Conservation (phyloP, 2,888 invertebrate genomes). For the Dermolepida albohirtum region DNA sequence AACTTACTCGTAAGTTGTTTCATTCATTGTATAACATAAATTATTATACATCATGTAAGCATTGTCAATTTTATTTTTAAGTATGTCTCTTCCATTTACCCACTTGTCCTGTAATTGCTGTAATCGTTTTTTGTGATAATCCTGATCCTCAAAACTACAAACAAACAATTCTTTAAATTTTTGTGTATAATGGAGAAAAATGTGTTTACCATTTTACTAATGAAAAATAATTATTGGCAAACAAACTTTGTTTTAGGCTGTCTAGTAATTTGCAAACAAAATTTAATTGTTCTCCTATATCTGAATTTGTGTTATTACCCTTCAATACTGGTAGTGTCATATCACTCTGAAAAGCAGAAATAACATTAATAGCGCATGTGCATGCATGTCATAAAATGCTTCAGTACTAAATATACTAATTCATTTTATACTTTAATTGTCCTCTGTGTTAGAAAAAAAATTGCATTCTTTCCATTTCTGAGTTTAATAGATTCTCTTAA, state of each 20-base stretch:
- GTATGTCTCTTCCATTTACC: constrained; percentile 52
- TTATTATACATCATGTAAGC: constrained; percentile 52
- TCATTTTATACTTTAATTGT: no score
- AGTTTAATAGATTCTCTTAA: no score
- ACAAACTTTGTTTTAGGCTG: constrained; percentile 22
- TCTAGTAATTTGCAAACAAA: constrained; percentile 18
- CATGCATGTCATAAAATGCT: no score
- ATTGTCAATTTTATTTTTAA: constrained; percentile 55
- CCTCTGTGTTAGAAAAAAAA: no score
- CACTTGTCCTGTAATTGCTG: constrained; percentile 52
- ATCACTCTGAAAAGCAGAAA: constrained; percentile 54
- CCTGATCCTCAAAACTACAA: constrained; percentile 56
- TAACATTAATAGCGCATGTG: background rate
- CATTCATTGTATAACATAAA: constrained; percentile 55
- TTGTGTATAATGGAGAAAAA: background rate
- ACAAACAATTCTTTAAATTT: background rate
- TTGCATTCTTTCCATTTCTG: no score
- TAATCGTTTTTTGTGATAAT: constrained; percentile 54
- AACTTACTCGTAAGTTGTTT: constrained; percentile 54
- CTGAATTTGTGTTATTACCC: constrained; percentile 38
- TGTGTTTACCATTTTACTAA: constrained; percentile 24
- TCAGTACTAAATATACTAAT: no score
- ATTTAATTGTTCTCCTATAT: constrained; percentile 14
- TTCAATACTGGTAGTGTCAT: constrained; percentile 50
- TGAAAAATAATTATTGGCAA: constrained; percentile 13